Conservation (phyloP, 2,797 vertebrate species). For the Phaenicophaeus curvirostris region DNA sequence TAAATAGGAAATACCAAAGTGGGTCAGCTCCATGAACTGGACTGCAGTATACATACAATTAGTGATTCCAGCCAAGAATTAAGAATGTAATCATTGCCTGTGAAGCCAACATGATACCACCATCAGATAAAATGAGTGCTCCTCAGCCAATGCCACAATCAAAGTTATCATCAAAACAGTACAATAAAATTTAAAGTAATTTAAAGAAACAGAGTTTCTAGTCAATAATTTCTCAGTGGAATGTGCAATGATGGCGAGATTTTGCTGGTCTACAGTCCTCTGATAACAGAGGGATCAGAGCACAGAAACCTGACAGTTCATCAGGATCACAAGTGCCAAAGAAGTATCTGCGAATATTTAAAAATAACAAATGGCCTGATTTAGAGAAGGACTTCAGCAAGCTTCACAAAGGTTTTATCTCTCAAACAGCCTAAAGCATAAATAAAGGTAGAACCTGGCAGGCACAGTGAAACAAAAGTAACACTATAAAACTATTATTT, state of each 20-base stretch:
- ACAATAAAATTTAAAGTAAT: not conserved
- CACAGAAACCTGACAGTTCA: not conserved
- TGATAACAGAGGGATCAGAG: not conserved
- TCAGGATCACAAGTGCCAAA: not conserved
- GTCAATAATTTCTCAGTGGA: not conserved
- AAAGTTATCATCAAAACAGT: not conserved
- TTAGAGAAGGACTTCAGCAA: not conserved
- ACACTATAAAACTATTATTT: not conserved
- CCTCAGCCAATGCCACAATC: not conserved
- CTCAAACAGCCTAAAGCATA: not conserved
- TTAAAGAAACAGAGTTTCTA: not conserved
- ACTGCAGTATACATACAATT: not conserved
- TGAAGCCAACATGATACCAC: not conserved
- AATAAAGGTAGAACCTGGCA: not conserved
- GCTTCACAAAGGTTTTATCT: not conserved
- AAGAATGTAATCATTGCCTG: not conserved
- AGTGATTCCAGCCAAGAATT: not conserved
- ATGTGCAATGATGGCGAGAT: not conserved
- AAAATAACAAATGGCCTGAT: not conserved
- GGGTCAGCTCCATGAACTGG: constrained; percentile 6
- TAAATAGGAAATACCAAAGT: not conserved
- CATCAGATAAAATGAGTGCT: not conserved
- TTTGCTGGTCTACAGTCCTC: not conserved
- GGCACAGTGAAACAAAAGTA: not conserved
- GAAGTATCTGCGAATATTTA: not conserved